These are phyloP conservation scores for Manduca sexta DNA, from an alignment of 1,140 invertebrate genomes.

Conservation along the genomic window DNA sequence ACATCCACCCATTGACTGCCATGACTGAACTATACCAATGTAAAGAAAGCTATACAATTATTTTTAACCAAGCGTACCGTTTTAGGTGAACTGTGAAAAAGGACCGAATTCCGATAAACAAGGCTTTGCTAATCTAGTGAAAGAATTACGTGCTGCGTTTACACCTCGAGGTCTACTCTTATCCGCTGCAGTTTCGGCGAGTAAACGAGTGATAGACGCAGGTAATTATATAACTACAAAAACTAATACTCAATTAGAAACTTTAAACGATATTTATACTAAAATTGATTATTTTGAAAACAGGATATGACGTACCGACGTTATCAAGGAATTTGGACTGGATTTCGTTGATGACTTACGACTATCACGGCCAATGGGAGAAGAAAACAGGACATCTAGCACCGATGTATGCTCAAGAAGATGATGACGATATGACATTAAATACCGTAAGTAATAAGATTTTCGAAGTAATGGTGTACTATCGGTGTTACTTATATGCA, in stretches of 20 bases:
- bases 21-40: no score
- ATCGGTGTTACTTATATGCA: no score
- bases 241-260: no score
- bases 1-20: no score
- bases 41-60: no score
- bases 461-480: no score
- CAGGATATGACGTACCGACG: conserved; percentile 83
- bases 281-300: no score
- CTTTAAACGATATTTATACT: no score
- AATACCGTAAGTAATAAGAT: conserved; percentile 76
- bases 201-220: conserved; percentile 84
- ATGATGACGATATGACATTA: conserved; percentile 83
- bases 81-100: conserved; percentile 86
- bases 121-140: conserved; percentile 80
- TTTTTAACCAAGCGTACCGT: no score
- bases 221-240: conserved; percentile 59
- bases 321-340: conserved; percentile 85
- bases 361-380: conserved; percentile 93
- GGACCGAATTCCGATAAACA: conserved; percentile 84
- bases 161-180: conserved; percentile 80
- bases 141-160: conserved; percentile 82
- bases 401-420: conserved; percentile 83
- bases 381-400: conserved; percentile 91
- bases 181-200: conserved; percentile 89
- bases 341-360: conserved; percentile 94